Percentiles rank a stretch among this genome's conserved stretches.
Conservation (phyloP, 1,140 invertebrate genomes). For the Drosophila subpulchrella region DNA sequence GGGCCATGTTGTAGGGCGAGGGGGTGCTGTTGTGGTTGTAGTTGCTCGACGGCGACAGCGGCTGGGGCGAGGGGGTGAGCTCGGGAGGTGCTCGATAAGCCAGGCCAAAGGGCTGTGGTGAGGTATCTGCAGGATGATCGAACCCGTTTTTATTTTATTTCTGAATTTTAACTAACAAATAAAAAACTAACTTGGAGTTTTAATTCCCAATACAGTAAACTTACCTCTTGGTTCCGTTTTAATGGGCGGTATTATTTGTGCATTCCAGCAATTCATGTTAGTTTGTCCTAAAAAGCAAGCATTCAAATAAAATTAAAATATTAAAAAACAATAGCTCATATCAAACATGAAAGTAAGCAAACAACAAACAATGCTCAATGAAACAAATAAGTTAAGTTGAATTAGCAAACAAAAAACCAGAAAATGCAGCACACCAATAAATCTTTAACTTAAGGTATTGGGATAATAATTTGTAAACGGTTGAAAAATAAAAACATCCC, state of each 20-base stretch:
- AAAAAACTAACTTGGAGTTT: no score
- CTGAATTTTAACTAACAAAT: not conserved
- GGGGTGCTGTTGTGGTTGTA: constrained; percentile 79
- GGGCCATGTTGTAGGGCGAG: constrained; percentile 73
- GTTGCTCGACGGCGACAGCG: constrained; percentile 76
- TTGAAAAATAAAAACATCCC: not conserved
- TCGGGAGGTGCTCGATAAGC: constrained; percentile 71
- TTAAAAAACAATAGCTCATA: not conserved
- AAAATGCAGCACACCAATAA: not conserved
- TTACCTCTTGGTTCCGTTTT: constrained; percentile 83
- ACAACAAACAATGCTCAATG: not conserved
- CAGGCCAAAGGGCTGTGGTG: constrained; percentile 74
- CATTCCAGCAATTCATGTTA: constrained; percentile 78
- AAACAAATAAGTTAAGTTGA: not conserved
- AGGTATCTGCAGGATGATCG: constrained; percentile 59
- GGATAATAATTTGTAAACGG: not conserved
- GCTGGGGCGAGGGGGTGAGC: constrained; percentile 79
- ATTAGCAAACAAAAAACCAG: not conserved
- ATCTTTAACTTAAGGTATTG: no score
- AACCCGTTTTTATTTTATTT: not conserved
- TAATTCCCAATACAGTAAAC: not conserved
- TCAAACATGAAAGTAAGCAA: not conserved
- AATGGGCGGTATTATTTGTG: constrained; percentile 77
- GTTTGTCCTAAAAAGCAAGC: constrained; percentile 54
- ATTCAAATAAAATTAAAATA: constrained; percentile 13